A percentile compares a stretch with the other conserved stretches of the same genome.
phyloP scores from a whole-genome alignment of 1,140 invertebrate species.

The Brachionus rubens region DNA sequence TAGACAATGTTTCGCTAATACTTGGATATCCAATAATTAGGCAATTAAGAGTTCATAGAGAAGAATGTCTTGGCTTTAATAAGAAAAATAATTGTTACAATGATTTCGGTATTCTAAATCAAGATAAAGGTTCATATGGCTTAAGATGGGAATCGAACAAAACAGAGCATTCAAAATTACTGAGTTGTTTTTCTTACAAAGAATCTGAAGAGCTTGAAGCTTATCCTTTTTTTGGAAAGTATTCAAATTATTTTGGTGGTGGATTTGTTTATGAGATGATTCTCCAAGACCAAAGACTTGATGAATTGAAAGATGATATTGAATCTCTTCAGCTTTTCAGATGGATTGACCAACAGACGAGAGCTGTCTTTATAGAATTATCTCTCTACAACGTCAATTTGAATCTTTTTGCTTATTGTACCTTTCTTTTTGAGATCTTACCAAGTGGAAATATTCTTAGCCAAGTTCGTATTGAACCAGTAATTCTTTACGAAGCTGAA shows the following conservation, averaged over 20 bases:
- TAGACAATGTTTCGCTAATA: slow-evolving; percentile 62
- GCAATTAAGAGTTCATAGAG: slow-evolving; percentile 49
- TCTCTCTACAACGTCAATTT: slow-evolving; percentile 68
- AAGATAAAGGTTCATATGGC: slow-evolving; percentile 21
- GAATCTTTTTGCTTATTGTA: slow-evolving; percentile 64
- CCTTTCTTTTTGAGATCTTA: slow-evolving; percentile 66
- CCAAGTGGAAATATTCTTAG: slow-evolving; percentile 63
- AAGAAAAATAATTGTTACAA: background rate
- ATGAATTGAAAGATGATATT: background rate
- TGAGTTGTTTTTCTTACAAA: background rate
- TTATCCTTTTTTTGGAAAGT: slow-evolving; percentile 60
- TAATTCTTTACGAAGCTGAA: slow-evolving; percentile 51
- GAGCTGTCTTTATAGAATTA: slow-evolving; percentile 68
- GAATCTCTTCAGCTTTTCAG: background rate
- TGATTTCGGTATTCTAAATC: slow-evolving; percentile 9
- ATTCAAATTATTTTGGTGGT: slow-evolving; percentile 63
- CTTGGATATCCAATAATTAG: slow-evolving; percentile 64
- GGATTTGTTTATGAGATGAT: slow-evolving; percentile 61
- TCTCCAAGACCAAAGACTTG: background rate
- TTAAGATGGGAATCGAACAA: background rate
- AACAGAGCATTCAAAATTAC: background rate
- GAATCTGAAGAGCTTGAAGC: slow-evolving; percentile 53
- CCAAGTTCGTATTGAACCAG: slow-evolving; percentile 62
- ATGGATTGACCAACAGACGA: slow-evolving; percentile 67
- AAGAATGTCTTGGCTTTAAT: background rate